phyloP scores from a whole-genome alignment of 2,888 invertebrate genomes.

The Agrotis segetum region DNA sequence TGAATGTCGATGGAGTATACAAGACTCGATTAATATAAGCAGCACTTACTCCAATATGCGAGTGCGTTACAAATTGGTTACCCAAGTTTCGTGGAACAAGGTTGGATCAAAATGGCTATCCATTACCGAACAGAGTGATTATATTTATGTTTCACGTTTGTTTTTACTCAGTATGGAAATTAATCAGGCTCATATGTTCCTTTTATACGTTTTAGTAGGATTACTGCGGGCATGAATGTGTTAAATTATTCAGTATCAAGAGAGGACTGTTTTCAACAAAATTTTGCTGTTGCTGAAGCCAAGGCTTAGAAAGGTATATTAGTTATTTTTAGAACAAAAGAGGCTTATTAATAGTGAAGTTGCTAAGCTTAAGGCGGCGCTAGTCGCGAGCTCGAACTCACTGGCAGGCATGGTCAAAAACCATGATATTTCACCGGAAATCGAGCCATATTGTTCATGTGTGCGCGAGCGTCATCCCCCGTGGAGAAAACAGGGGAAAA shows the following conservation, averaged over 20 bases:
- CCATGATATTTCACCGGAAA: too few relatives aligned
- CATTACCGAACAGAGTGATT: conserved; percentile 29
- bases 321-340: conserved; percentile 11
- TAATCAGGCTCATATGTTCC: conserved; percentile 4
- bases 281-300: background rate
- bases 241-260: background rate
- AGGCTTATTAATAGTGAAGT: conserved; percentile 13
- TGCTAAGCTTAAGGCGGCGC: too few relatives aligned
- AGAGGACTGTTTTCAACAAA: background rate
- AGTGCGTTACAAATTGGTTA: conserved; percentile 22
- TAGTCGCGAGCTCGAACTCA: too few relatives aligned
- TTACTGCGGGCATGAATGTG: background rate
- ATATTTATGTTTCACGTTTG: conserved; percentile 9
- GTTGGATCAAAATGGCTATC: conserved; percentile 19
- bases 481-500: too few relatives aligned
- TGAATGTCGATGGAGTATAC: conserved; percentile 10
- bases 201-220: background rate
- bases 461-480: too few relatives aligned
- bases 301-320: background rate
- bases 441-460: too few relatives aligned
- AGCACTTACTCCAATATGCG: conserved; percentile 11
- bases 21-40: conserved; percentile 8
- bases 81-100: conserved; percentile 34
- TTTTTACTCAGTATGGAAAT: conserved; percentile 1
- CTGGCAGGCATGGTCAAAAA: too few relatives aligned